These are phyloP conservation scores for Papilio glaucus DNA, from an alignment of 1,140 invertebrate species.

Conservation along the genomic window DNA sequence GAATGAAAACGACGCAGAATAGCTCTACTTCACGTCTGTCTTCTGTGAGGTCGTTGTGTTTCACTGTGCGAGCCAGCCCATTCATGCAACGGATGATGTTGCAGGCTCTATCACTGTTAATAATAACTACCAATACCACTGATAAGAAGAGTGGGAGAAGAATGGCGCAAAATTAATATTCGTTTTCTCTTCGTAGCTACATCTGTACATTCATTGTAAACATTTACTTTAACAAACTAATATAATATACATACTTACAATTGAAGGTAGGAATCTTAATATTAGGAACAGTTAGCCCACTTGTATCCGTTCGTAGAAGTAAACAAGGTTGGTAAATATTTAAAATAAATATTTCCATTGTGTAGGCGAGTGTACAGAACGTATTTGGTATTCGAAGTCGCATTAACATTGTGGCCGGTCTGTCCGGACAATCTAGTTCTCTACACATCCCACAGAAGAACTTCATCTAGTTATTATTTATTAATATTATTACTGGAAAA, in stretches of 20 bases:
- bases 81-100: no score
- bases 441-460: constrained; percentile 48
- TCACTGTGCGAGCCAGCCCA: no score
- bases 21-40: no score
- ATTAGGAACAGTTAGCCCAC: not conserved
- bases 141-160: not conserved
- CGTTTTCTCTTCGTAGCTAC: no score
- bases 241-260: no score
- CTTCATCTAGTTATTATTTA: constrained; percentile 21
- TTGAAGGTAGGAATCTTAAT: no score
- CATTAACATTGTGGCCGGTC: constrained; percentile 60
- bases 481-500: constrained; percentile 39
- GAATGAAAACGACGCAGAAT: no score
- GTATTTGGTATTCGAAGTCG: constrained; percentile 59
- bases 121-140: no score
- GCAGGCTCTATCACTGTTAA: no score
- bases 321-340: not conserved
- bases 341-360: constrained; percentile 38
- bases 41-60: no score
- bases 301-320: not conserved
- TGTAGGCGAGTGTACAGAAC: constrained; percentile 41
- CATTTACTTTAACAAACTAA: not conserved
- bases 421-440: constrained; percentile 57
- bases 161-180: no score
- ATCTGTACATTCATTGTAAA: no score